Evolutionary conservation across 2,113 vertebrate species (phyloP).

Genomic region (Cinclus mexicanus): DNA sequence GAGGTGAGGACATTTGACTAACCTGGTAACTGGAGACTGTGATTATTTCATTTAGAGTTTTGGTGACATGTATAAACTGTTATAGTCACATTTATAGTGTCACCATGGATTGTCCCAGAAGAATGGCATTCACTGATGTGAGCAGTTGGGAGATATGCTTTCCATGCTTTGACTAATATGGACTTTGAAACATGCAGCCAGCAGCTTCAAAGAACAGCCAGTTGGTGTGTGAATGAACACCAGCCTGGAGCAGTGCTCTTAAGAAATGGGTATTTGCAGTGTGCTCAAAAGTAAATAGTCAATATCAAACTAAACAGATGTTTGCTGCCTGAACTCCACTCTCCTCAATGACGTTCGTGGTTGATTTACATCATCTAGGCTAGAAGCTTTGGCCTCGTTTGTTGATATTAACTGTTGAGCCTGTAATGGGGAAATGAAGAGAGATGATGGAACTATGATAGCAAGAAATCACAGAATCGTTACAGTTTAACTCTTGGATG

Average conservation of each 20-base stretch:
- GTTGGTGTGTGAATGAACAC: not conserved
- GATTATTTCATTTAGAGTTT: not conserved
- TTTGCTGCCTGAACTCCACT: not conserved
- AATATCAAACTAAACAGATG: not conserved
- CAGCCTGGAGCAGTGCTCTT: not conserved
- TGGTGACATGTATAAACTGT: not conserved
- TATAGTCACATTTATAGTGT: constrained; percentile 5
- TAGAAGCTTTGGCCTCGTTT: not conserved
- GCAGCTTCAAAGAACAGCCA: not conserved
- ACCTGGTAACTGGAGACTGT: not conserved
- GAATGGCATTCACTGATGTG: not conserved
- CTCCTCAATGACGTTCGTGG: not conserved
- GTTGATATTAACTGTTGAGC: not conserved
- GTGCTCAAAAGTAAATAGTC: not conserved
- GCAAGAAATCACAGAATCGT: fast-evolving
- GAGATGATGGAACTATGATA: not conserved
- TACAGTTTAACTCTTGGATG: not conserved
- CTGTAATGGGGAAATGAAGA: not conserved
- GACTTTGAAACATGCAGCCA: constrained; percentile 6
- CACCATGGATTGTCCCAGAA: not conserved
- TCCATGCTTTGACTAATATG: constrained; percentile 10
- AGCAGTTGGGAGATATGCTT: not conserved
- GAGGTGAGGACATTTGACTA: not conserved
- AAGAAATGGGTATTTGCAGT: not conserved
- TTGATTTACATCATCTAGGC: not conserved